Base-by-base conservation (phyloP, 2,797 vertebrate genomes). In the Melanogrammus aeglefinus region DNA sequence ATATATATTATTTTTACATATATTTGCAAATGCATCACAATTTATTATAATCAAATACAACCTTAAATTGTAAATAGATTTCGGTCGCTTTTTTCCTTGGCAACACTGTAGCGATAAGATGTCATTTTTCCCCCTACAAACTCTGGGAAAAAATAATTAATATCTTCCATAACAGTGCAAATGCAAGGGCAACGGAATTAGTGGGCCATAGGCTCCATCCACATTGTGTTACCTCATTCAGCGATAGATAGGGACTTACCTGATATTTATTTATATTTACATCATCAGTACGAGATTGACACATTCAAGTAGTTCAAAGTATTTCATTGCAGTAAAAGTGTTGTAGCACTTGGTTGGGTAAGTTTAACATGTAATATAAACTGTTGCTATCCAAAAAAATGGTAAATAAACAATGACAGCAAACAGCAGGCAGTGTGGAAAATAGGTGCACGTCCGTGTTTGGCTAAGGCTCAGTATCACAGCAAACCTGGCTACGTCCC, bases 401-500 rank as follows among this genome's bases (percentile, higher is more conserved):
- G 47, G 47, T 57, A 57, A 57, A 57, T 57, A 57, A 57, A 57
- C 41, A 44, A 13, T 44, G 41, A 44, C 41, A 44, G 41, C 41
- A 13, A 44, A 44, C 41, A 44, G 41, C 41, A 13, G 41, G 47
- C 47, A 57, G 18, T 57, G 47, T 57, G 47, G 47, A 57, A 21
- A 57, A 14, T 18, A 0, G 21, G 47, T 21, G 47, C 47, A 57
- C 47, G 21, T 57, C 47, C 47, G 7, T 21, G 47, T 57, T 57
- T 14, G 47, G 16, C 47, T 21, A 57, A 21, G 3, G 16, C 47
- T 21, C 18, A 0, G 41, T 44, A 51, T 51, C 47, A 51, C 18
- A 51, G n/a, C n/a, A 63, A 24, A 63, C 57, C 57, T 63, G 57
- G 57, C 57, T n/a, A 63, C 57, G 57, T n/a, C 57, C 57, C 57